Conservation (phyloP, 2,113 vertebrate genomes). For the Tachysurus vachellii region DNA sequence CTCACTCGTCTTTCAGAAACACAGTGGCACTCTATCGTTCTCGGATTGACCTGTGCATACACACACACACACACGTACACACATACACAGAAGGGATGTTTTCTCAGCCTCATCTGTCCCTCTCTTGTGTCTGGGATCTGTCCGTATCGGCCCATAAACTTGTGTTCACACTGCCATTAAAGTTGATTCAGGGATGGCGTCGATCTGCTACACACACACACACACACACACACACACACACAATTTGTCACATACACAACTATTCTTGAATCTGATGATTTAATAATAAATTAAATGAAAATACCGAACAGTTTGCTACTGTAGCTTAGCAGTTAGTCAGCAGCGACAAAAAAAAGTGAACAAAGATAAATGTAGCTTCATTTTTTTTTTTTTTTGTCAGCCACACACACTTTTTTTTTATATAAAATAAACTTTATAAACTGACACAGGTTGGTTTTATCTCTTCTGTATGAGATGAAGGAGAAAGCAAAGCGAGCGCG, state of each 20-base stretch:
- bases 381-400: not conserved
- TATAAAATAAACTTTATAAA: no score
- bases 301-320: not conserved
- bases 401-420: not conserved
- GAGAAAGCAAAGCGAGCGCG: not conserved
- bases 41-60: slow-evolving; percentile 58
- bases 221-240: not conserved
- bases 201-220: slow-evolving; percentile 7
- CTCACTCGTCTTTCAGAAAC: slow-evolving; percentile 53
- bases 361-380: no score
- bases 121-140: slow-evolving; percentile 64
- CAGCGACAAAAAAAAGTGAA: no score
- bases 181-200: slow-evolving; percentile 68
- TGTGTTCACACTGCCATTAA: slow-evolving; percentile 67
- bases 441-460: not conserved
- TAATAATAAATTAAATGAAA: not conserved
- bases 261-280: not conserved
- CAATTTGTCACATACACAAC: not conserved
- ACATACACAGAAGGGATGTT: slow-evolving; percentile 54
- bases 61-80: slow-evolving; percentile 57
- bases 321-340: not conserved
- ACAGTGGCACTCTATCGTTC: slow-evolving; percentile 60
- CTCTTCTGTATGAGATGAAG: not conserved
- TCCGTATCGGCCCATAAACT: slow-evolving; percentile 65
- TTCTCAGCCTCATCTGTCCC: slow-evolving; percentile 51